Conservation (phyloP, 2,113 vertebrate species). For the Naja naja region DNA sequence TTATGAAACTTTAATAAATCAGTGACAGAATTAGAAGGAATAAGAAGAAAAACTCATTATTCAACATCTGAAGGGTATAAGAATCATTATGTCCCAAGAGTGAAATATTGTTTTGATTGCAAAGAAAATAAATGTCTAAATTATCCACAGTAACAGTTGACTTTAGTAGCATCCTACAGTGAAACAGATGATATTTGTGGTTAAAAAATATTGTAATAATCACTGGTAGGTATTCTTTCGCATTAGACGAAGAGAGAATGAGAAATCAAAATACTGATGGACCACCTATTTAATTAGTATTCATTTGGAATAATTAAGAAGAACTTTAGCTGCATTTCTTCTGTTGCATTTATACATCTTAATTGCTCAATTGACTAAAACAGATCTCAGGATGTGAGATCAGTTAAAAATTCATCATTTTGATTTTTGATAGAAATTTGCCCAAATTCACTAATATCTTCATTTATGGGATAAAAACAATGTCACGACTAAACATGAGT, state of each 20-base stretch:
- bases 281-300: constrained; percentile 23
- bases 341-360: constrained; percentile 42
- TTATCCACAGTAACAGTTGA: not conserved
- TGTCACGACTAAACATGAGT: not conserved
- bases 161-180: not conserved
- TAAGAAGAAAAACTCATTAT: constrained; percentile 7
- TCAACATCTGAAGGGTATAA: constrained; percentile 31
- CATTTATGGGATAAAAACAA: not conserved
- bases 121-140: constrained; percentile 29
- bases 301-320: constrained; percentile 30
- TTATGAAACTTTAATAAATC: constrained; percentile 13
- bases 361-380: constrained; percentile 50
- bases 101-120: constrained; percentile 27
- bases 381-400: constrained; percentile 52
- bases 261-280: not conserved
- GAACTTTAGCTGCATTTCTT: constrained; percentile 30
- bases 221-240: not conserved
- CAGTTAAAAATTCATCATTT: not conserved
- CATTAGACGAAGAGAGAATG: not conserved
- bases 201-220: constrained; percentile 25
- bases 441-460: not conserved
- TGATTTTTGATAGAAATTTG: not conserved
- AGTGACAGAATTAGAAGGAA: constrained; percentile 34
- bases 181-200: not conserved
- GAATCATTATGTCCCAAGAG: not conserved